Percentiles rank a stretch among this genome's conserved stretches.
Evolutionary conservation across 2,888 invertebrate species (phyloP).

Genomic region (Drosophila yooni): DNA sequence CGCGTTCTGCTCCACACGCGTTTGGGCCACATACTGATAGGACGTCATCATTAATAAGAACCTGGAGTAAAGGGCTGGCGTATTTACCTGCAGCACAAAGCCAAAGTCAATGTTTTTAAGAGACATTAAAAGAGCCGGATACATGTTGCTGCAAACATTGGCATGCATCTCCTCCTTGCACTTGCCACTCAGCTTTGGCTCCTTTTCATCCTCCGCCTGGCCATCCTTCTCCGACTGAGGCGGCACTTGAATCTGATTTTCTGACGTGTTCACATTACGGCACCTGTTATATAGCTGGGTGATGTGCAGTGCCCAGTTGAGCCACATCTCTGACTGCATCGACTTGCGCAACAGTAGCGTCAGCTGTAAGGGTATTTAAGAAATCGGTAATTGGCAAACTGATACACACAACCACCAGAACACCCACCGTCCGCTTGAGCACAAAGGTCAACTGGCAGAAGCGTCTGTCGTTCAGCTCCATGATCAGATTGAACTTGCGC

Average conservation of each 20-base stretch:
- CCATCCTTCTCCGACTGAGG: constrained; percentile 7
- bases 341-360: constrained; percentile 77
- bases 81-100: constrained; percentile 89
- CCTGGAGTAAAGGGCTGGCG: not conserved
- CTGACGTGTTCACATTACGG: constrained; percentile 49
- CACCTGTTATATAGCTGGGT: constrained; percentile 81
- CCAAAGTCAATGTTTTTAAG: constrained; percentile 90
- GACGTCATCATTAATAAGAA: not conserved
- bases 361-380: constrained; percentile 57
- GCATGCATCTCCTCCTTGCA: constrained; percentile 76
- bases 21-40: constrained; percentile 74
- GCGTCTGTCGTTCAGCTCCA: constrained; percentile 81
- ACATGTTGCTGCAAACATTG: constrained; percentile 90
- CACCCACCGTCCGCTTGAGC: constrained; percentile 81
- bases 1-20: constrained; percentile 80
- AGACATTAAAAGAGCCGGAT: constrained; percentile 89
- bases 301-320: constrained; percentile 81
- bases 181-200: constrained; percentile 43
- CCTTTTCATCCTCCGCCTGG: constrained; percentile 42
- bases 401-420: too few species aligned
- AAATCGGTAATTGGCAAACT: not conserved
- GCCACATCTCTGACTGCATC: constrained; percentile 78
- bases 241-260: constrained; percentile 22
- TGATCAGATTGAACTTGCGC: constrained; percentile 75
- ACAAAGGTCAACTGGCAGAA: constrained; percentile 83